Evolutionary conservation across 2,888 invertebrate species (phyloP), one percentile per base, ranked within the genome.

Genomic region (Drosophila longiperda): DNA sequence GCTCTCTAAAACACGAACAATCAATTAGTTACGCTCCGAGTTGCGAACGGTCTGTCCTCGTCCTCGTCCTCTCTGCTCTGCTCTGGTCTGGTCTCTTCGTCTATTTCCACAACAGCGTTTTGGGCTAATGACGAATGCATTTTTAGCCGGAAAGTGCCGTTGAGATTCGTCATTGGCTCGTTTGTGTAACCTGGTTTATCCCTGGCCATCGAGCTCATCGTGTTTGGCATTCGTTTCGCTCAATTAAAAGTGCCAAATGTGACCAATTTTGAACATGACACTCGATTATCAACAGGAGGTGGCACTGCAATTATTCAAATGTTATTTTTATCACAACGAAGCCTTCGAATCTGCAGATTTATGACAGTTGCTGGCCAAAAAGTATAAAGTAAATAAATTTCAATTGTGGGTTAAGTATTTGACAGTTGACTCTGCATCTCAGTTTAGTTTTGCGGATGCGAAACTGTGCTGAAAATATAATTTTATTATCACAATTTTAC

Each of bases 21-120:
- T 87, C 91, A 90, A 90, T 90, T 91, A 88, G 91, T 75, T 82
- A 75, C 84, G 90, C 91, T 83, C 77, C 67, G 69, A 76, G 76
- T 42, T 62, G 55, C 38, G 26, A 11, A 15, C 29, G 23, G 42
- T 50, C 33, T 29, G 36, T 29, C 29, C 29, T 29, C 29, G 17
- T 29, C 59, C 42, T 26, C 26, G 23, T 23, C 2, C 26, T 26
- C 12, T n/a, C n/a, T 40, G 0, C 20, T 29, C 4, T 59, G 20
- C 1, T 36, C 36, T 54, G 15, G 1, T 8, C 34, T 45, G 2
- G 34, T 8, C 34, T 45, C 15, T 38, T 36, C 32, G 49, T 34
- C 42, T 26, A 7, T 32, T 74, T 82, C 75, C 73, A 73, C 70
- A 68, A 69, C 54, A 82, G 52, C 55, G 62, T 59, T 71, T 49